These are phyloP conservation scores for Thereva unica DNA, from an alignment of 2,888 invertebrate genomes.

Conservation along the genomic window DNA sequence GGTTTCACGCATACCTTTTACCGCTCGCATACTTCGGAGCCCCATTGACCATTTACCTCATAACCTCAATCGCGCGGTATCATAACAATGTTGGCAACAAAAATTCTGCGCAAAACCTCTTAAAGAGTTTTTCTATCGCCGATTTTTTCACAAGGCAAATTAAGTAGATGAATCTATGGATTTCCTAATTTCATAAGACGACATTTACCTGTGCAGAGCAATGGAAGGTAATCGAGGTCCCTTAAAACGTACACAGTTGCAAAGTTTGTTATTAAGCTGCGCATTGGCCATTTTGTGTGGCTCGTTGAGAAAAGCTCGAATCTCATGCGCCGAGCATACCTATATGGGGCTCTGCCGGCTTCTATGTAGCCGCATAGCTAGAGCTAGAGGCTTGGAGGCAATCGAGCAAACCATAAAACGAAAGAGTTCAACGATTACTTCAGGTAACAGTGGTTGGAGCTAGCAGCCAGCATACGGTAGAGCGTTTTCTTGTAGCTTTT, in stretches of 20 bases:
- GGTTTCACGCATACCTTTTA: too few species aligned
- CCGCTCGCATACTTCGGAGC: background rate
- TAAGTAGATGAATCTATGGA: too few species aligned
- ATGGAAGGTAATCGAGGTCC: too few species aligned
- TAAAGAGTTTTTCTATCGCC: too few species aligned
- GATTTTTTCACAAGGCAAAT: too few species aligned
- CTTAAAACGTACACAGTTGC: too few species aligned
- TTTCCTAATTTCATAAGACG: too few species aligned
- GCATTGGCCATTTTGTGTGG: too few species aligned
- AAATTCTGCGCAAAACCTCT: background rate
- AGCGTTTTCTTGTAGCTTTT: slow-evolving; percentile 20
- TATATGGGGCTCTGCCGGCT: background rate
- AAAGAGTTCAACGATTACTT: slow-evolving; percentile 24
- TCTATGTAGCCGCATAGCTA: background rate
- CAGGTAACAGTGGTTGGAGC: slow-evolving; percentile 18
- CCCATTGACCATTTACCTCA: slow-evolving; percentile 22
- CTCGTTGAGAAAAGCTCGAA: too few species aligned
- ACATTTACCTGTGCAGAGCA: too few species aligned
- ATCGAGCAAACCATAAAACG: background rate
- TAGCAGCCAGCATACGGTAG: slow-evolving; percentile 7
- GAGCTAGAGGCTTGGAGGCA: background rate
- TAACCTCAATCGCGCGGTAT: slow-evolving; percentile 23
- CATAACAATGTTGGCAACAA: background rate
- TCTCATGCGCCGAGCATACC: too few species aligned
- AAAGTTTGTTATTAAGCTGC: too few species aligned